These are phyloP conservation scores for Falco concolor DNA, from an alignment of 2,797 vertebrate genomes.

Conservation along the genomic window DNA sequence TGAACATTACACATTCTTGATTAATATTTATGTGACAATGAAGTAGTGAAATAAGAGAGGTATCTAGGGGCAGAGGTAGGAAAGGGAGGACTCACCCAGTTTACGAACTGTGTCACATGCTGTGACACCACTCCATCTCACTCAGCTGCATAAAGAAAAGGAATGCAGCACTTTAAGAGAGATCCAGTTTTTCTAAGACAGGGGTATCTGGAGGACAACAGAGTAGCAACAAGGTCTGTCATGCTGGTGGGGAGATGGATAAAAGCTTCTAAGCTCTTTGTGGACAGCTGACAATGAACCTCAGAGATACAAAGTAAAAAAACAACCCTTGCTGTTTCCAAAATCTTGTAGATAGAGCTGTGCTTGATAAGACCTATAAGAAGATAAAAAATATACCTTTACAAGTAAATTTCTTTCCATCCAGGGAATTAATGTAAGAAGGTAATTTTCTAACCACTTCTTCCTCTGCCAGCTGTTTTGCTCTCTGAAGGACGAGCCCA, in stretches of 20 bases:
- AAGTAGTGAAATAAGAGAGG: not conserved
- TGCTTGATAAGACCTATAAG: constrained; percentile 29
- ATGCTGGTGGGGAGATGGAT: not conserved
- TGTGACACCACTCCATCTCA: not conserved
- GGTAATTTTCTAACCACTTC: not conserved
- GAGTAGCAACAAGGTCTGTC: not conserved
- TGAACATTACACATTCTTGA: not conserved
- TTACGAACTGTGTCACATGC: not conserved
- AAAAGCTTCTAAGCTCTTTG: constrained; percentile 9
- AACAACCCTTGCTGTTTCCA: not conserved
- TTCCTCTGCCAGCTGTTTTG: not conserved
- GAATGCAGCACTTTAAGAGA: not conserved
- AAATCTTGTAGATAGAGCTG: constrained; percentile 7
- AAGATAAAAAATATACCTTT: not conserved
- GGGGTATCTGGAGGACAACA: not conserved
- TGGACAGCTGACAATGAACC: not conserved
- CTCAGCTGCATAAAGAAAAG: not conserved
- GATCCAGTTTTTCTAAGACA: not conserved
- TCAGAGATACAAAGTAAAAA: not conserved
- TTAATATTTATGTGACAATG: not conserved
- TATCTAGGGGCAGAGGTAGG: not conserved
- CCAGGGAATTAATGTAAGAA: constrained; percentile 32
- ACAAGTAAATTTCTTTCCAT: not conserved
- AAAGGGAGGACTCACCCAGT: not conserved
- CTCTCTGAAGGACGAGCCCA: not conserved